phyloP scores from a whole-genome alignment of 2,113 vertebrate genomes.

The Prinia subflava region DNA sequence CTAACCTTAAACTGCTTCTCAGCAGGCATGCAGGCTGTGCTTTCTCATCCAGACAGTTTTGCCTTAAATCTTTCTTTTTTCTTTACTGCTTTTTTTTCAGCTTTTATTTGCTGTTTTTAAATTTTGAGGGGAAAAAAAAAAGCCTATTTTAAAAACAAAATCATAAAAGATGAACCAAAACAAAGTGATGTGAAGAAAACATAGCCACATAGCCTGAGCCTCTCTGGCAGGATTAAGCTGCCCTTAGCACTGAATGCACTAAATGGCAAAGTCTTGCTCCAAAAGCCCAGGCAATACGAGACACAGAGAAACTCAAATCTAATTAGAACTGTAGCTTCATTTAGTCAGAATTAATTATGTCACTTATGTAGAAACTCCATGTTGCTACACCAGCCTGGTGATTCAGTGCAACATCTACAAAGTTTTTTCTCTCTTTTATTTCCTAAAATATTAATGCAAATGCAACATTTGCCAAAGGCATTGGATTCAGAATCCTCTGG shows the following conservation, averaged over 20 bases:
- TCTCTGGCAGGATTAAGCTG: neutral
- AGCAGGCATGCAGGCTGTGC: neutral
- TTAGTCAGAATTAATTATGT: neutral
- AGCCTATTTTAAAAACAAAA: neutral
- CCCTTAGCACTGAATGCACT: neutral
- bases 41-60: neutral
- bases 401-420: neutral
- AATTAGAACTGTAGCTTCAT: neutral
- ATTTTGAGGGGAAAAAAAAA: too few relatives aligned
- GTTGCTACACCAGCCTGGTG: neutral
- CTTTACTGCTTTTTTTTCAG: neutral
- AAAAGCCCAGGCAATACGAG: neutral
- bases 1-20: neutral
- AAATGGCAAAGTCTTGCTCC: neutral
- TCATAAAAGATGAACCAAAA: neutral
- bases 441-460: constrained; percentile 30
- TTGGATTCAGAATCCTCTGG: neutral
- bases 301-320: neutral
- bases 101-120: neutral
- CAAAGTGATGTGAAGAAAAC: neutral
- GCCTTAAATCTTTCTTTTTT: neutral
- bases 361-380: neutral
- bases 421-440: neutral
- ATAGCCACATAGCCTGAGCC: neutral
- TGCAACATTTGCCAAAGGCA: neutral